A percentile compares a stretch with the other conserved stretches of the same genome.
Evolutionary conservation across 2,888 invertebrate genomes (phyloP).

Genomic region (Himalopsyche tibetana): DNA sequence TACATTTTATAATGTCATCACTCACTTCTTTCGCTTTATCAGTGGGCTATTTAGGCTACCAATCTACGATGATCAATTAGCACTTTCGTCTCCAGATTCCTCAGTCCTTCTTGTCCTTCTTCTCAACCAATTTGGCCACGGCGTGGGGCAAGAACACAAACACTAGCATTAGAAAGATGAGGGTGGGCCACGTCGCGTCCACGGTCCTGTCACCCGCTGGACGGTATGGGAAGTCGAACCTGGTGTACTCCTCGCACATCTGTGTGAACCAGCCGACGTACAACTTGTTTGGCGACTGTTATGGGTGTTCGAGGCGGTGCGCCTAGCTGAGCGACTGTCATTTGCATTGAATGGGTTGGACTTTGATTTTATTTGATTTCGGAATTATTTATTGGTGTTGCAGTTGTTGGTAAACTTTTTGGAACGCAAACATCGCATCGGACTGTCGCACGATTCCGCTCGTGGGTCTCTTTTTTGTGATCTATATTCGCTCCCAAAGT

Average conservation of each 20-base stretch:
- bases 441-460: too few relatives aligned
- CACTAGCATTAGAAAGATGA: slow-evolving; percentile 58
- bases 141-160: slow-evolving; percentile 62
- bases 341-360: slow-evolving; percentile 57
- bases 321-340: background rate
- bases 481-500: too few relatives aligned
- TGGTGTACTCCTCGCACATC: slow-evolving; percentile 15
- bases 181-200: slow-evolving; percentile 58
- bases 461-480: too few relatives aligned
- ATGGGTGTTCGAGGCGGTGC: background rate
- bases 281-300: background rate
- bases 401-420: background rate
- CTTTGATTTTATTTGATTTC: slow-evolving; percentile 39
- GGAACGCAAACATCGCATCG: too few relatives aligned
- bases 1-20: background rate
- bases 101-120: background rate
- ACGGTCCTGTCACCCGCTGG: slow-evolving; percentile 41
- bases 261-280: background rate
- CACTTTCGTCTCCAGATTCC: background rate
- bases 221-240: background rate
- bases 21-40: background rate
- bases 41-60: background rate
- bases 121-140: slow-evolving; percentile 50
- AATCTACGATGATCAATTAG: background rate
- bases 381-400: background rate